phyloP scores from a whole-genome alignment of 1,140 invertebrate species.

The Ceratosolen fusciceps region DNA sequence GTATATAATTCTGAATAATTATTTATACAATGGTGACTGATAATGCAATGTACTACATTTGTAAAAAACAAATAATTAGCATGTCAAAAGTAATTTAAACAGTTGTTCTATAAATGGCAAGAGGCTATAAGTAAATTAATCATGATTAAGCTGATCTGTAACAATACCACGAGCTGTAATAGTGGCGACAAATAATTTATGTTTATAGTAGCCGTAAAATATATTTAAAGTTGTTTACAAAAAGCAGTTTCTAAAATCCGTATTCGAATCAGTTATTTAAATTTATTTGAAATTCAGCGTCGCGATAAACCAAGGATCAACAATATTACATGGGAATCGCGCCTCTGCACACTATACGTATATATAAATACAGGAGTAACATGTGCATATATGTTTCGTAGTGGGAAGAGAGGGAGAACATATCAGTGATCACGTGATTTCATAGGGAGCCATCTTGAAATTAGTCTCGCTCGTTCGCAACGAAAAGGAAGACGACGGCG shows the following conservation, averaged over 20 bases:
- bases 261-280: not conserved
- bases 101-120: not conserved
- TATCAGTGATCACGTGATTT: slow-evolving; percentile 10
- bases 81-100: not conserved
- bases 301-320: not conserved
- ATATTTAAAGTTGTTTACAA: not conserved
- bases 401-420: not conserved
- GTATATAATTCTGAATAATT: too few relatives aligned
- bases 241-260: not conserved
- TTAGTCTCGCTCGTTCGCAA: slow-evolving; percentile 16
- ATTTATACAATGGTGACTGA: not conserved
- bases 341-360: too few relatives aligned
- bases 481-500: not conserved
- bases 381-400: too few relatives aligned
- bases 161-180: not conserved
- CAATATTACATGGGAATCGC: not conserved
- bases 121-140: not conserved
- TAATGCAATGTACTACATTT: too few relatives aligned
- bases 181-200: not conserved
- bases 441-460: slow-evolving; percentile 21
- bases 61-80: too few relatives aligned
- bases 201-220: not conserved
- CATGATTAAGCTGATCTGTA: not conserved
- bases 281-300: not conserved
- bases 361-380: too few relatives aligned